Percentiles rank a stretch among this genome's conserved stretches.
These are phyloP conservation scores for Chauna torquata DNA, from an alignment of 2,113 vertebrate species.

Conservation along the genomic window DNA sequence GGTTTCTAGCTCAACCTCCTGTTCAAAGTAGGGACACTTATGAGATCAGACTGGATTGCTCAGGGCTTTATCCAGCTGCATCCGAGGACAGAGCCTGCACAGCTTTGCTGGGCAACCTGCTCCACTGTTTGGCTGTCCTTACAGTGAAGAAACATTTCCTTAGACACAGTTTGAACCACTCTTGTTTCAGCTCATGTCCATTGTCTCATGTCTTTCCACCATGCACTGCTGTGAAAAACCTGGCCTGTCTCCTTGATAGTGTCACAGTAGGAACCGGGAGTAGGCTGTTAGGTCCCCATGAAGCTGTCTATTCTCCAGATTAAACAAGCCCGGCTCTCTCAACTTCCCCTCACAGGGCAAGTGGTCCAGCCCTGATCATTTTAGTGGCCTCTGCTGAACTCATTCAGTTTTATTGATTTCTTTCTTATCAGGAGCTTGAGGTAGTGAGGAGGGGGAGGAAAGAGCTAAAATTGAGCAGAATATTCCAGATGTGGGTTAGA, in stretches of 20 bases:
- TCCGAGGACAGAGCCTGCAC: neutral
- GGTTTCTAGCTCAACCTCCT: neutral
- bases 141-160: neutral
- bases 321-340: neutral
- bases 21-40: neutral
- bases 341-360: neutral
- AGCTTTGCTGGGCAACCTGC: neutral
- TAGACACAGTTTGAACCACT: neutral
- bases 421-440: neutral
- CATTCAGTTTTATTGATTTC: neutral
- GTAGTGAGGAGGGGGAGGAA: neutral
- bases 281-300: neutral
- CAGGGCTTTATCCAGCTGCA: neutral
- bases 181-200: neutral
- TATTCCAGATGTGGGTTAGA: neutral
- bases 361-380: neutral
- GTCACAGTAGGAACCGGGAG: fast-evolving
- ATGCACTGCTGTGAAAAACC: neutral
- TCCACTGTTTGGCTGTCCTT: neutral
- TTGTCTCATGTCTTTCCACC: neutral
- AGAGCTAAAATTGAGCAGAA: neutral
- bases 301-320: neutral
- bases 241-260: neutral
- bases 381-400: neutral
- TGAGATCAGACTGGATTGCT: neutral